These are phyloP conservation scores for Indicator indicator DNA, from an alignment of 2,113 vertebrate species.

Conservation along the genomic window DNA sequence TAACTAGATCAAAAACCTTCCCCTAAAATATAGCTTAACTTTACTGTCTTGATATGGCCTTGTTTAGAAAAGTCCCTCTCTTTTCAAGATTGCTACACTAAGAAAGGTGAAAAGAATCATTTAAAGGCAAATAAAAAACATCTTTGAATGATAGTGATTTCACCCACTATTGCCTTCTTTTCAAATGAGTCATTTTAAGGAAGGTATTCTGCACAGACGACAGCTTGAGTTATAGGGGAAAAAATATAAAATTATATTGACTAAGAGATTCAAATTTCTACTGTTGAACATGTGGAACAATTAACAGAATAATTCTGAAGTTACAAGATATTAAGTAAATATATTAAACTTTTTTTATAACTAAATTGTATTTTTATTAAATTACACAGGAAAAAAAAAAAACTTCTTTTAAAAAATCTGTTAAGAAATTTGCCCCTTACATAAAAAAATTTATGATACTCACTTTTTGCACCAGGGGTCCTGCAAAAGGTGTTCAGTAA, in stretches of 20 bases:
- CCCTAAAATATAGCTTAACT: background rate
- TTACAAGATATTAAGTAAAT: background rate
- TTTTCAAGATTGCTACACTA: background rate
- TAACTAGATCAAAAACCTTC: background rate
- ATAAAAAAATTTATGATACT: conserved; percentile 25
- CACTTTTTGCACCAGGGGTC: conserved; percentile 90
- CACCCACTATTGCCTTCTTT: background rate
- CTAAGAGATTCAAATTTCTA: background rate
- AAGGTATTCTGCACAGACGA: background rate
- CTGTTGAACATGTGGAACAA: background rate
- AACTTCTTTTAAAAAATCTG: background rate
- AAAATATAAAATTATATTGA: background rate
- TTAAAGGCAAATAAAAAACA: background rate
- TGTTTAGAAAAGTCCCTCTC: background rate
- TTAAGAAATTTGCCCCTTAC: background rate
- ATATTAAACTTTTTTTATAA: background rate
- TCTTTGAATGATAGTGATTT: background rate
- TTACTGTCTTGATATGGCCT: background rate
- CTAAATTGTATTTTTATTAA: background rate
- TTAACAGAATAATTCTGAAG: background rate
- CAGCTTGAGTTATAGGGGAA: background rate
- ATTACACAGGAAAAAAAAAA: background rate
- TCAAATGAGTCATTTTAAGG: background rate
- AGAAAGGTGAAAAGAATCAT: background rate
- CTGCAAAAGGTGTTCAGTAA: conserved; percentile 87